A percentile compares a stretch with the other conserved stretches of the same genome.
Evolutionary conservation across 2,797 vertebrate genomes (phyloP).

Genomic region (Lycodopsis pacificus): DNA sequence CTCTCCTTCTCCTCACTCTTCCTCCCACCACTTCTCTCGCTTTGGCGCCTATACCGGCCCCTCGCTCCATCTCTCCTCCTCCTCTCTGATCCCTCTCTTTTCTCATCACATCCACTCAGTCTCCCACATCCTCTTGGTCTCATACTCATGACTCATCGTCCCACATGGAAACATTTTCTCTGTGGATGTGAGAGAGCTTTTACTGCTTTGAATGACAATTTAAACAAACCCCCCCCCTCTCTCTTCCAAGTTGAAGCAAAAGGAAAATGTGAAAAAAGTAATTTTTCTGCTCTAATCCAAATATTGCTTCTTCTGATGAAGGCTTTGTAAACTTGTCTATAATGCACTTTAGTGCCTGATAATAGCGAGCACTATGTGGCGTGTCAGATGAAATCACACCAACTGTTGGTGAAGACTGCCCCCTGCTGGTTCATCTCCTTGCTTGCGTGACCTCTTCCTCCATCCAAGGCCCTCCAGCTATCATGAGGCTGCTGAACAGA

Average conservation of each 20-base stretch:
- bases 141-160: slow-evolving; percentile 78
- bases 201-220: slow-evolving; percentile 48
- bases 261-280: background rate
- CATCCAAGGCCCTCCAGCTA: background rate
- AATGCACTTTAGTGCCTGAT: slow-evolving; percentile 23
- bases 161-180: slow-evolving; percentile 83
- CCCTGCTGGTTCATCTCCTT: slow-evolving; percentile 30
- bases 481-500: background rate
- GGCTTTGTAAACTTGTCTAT: slow-evolving; percentile 15
- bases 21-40: slow-evolving; percentile 7
- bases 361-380: background rate
- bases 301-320: slow-evolving; percentile 29
- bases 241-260: background rate
- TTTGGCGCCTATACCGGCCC: background rate
- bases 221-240: slow-evolving; percentile 29
- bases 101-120: slow-evolving; percentile 56
- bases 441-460: background rate
- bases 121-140: slow-evolving; percentile 73
- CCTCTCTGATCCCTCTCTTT: slow-evolving; percentile 33
- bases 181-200: slow-evolving; percentile 52
- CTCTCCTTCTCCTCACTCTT: background rate
- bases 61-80: slow-evolving; percentile 1
- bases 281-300: slow-evolving; percentile 24
- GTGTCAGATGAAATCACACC: background rate
- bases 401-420: slow-evolving; percentile 36